phyloP scores from a whole-genome alignment of 1,140 invertebrate species.

The Dendrolimus punctatus region DNA sequence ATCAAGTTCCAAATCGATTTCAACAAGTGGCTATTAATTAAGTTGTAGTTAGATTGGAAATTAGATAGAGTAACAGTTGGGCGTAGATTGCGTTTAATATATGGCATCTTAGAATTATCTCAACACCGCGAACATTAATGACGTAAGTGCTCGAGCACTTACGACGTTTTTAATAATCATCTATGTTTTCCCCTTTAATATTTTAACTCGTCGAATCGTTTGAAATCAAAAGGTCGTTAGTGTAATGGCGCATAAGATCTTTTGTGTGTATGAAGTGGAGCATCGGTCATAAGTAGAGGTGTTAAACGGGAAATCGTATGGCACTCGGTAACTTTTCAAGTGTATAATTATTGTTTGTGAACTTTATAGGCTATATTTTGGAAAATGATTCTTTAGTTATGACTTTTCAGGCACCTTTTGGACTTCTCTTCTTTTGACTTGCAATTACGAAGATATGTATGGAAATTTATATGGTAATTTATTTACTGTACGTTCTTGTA shows the following conservation, averaged over 20 bases:
- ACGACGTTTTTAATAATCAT: too few species aligned
- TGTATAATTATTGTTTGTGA: conserved; percentile 16
- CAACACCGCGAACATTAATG: conserved; percentile 3
- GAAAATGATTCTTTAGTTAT: conserved; percentile 10
- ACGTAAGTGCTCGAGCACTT: conserved; percentile 1
- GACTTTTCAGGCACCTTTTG: conserved; percentile 12
- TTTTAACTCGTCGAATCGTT: too few species aligned
- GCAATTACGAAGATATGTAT: too few species aligned
- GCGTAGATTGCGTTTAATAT: conserved; percentile 47
- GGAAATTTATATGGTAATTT: too few species aligned
- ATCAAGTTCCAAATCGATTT: conserved; percentile 67
- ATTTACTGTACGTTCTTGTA: too few species aligned
- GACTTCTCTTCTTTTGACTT: conserved; percentile 1
- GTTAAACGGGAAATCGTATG: conserved; percentile 23
- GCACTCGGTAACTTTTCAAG: conserved; percentile 17
- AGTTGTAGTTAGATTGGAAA: conserved; percentile 68
- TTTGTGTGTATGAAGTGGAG: not conserved
- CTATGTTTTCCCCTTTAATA: too few species aligned
- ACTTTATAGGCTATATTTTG: conserved; percentile 6
- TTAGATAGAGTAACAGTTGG: conserved; percentile 56
- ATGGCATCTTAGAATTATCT: conserved; percentile 26
- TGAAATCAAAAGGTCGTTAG: too few species aligned
- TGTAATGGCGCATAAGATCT: too few species aligned
- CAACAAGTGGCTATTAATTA: conserved; percentile 70
- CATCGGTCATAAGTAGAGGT: conserved; percentile 17